phyloP scores from a whole-genome alignment of 2,888 invertebrate genomes.

The Zonitis immaculata region DNA sequence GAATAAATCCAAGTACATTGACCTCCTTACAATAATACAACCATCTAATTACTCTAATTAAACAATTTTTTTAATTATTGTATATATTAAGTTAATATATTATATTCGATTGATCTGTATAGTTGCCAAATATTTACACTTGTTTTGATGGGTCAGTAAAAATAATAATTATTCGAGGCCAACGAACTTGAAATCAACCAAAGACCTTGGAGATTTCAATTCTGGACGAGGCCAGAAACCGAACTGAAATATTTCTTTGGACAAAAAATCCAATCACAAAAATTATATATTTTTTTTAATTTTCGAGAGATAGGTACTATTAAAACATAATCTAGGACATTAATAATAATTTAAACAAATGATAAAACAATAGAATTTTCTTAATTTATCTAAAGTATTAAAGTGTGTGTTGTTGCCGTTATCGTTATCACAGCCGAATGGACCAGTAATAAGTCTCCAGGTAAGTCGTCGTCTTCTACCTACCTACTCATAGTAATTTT shows the following conservation, averaged over 20 bases:
- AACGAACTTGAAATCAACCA: neutral
- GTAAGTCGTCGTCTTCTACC: slow-evolving; percentile 14
- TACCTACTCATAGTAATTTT: slow-evolving; percentile 18
- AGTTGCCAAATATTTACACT: neutral
- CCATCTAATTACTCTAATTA: neutral
- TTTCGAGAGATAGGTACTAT: no score
- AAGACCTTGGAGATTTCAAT: slow-evolving; percentile 7
- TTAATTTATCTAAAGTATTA: no score
- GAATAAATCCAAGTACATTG: neutral
- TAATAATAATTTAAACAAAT: neutral
- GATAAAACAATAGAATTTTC: neutral
- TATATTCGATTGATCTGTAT: neutral
- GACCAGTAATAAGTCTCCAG: slow-evolving; percentile 17
- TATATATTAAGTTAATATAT: neutral
- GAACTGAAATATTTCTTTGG: neutral
- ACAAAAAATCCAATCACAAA: neutral
- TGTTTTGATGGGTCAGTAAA: neutral
- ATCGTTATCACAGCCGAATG: neutral
- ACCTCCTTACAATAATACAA: neutral
- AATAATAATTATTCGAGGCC: neutral
- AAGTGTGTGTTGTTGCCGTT: no score
- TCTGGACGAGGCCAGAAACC: slow-evolving; percentile 4
- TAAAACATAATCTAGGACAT: no score
- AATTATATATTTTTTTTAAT: no score
- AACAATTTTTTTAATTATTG: no score